These are phyloP conservation scores for Melospiza melodia DNA, from an alignment of 2,113 vertebrate genomes.

Conservation along the genomic window DNA sequence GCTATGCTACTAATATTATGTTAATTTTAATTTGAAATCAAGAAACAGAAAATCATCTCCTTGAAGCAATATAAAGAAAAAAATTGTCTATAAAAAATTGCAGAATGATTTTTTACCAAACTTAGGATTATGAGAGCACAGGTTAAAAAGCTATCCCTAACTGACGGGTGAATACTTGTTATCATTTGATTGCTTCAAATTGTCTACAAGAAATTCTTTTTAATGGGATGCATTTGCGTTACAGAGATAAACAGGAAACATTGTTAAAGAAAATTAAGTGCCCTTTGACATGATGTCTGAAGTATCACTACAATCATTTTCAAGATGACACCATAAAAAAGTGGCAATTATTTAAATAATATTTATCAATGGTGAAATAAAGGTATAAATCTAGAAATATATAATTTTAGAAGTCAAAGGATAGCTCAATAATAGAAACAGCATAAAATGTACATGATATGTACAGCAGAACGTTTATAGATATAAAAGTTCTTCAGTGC, in stretches of 20 bases:
- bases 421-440: neutral
- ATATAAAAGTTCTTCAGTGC: neutral
- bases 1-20: neutral
- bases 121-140: neutral
- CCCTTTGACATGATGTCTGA: neutral
- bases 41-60: neutral
- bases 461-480: neutral
- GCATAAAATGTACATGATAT: neutral
- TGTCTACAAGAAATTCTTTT: neutral
- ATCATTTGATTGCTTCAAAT: neutral
- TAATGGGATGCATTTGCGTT: neutral
- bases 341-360: neutral
- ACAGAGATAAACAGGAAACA: neutral
- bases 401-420: neutral
- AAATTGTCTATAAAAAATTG: neutral
- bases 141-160: neutral
- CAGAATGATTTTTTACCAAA: neutral
- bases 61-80: neutral
- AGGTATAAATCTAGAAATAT: neutral
- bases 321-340: neutral
- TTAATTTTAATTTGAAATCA: neutral
- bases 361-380: neutral
- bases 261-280: neutral
- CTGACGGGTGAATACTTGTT: neutral
- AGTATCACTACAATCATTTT: neutral